Evolutionary conservation across 1,140 invertebrate genomes (phyloP).

Genomic region (Varroa destructor): DNA sequence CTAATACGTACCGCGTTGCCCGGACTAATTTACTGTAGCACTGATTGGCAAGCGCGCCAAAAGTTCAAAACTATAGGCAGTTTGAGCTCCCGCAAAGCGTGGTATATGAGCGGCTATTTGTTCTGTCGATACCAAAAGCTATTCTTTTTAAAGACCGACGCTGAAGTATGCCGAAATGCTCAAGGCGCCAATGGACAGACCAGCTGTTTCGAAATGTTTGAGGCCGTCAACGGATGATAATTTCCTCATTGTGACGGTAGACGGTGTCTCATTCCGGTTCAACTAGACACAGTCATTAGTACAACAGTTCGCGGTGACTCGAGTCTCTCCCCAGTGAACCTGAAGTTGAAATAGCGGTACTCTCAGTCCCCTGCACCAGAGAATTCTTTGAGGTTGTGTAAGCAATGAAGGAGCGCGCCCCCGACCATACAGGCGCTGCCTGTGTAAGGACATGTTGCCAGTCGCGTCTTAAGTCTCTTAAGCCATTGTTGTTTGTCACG

Average conservation of each 20-base stretch:
- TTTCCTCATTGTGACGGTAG: not conserved
- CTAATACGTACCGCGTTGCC: too few relatives aligned
- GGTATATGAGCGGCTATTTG: too few relatives aligned
- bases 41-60: too few relatives aligned
- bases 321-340: not conserved
- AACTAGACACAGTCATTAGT: not conserved
- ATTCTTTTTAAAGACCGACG: too few relatives aligned
- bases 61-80: too few relatives aligned
- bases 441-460: slow-evolving; percentile 2
- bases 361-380: not conserved
- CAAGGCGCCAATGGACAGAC: not conserved
- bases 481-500: slow-evolving; percentile 21
- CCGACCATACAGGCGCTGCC: not conserved
- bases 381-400: not conserved
- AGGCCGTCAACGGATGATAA: not conserved
- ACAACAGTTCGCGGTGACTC: not conserved
- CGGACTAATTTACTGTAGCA: too few relatives aligned
- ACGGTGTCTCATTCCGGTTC: not conserved
- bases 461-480: not conserved
- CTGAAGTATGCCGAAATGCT: not conserved
- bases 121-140: too few relatives aligned
- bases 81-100: too few relatives aligned
- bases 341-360: not conserved
- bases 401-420: slow-evolving; percentile 16
- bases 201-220: not conserved